A percentile compares a stretch with the other conserved stretches of the same genome.
Conservation (phyloP, 2,888 invertebrate genomes). For the Malachius bipustulatus region DNA sequence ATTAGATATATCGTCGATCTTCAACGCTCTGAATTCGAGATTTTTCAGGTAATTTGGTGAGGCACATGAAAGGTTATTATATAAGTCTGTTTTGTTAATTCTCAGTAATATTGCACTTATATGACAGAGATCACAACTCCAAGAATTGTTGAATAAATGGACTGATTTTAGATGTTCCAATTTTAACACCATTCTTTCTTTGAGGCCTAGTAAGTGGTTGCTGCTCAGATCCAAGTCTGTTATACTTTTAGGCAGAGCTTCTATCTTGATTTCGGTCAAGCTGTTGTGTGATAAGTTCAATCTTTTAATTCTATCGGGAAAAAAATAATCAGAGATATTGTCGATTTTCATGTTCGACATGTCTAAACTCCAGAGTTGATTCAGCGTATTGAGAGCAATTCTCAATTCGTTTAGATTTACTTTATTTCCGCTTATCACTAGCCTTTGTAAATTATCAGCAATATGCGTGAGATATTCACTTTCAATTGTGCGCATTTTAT, state of each 20-base stretch:
- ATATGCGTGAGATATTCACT: conserved; percentile 47
- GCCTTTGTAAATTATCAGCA: conserved; percentile 47
- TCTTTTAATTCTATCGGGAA: conserved; percentile 47
- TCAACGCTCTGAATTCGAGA: conserved; percentile 31
- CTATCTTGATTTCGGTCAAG: conserved; percentile 45
- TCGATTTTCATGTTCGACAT: conserved; percentile 48
- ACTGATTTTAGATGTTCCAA: conserved; percentile 46
- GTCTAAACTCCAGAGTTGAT: conserved; percentile 45
- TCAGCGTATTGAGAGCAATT: conserved; percentile 44
- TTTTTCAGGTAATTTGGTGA: conserved; percentile 46
- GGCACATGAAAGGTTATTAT: conserved; percentile 46
- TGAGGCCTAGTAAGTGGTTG: conserved; percentile 55
- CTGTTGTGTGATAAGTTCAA: conserved; percentile 66
- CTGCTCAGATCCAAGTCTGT: conserved; percentile 60
- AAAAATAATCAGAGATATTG: conserved; percentile 43
- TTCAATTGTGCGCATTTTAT: conserved; percentile 59
- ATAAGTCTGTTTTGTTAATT: conserved; percentile 43
- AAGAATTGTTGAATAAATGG: conserved; percentile 50
- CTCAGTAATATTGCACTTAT: conserved; percentile 45
- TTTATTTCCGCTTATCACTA: conserved; percentile 66
- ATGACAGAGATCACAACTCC: conserved; percentile 57
- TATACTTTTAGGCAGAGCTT: conserved; percentile 46
- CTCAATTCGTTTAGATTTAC: conserved; percentile 45
- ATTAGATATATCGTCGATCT: conserved; percentile 33
- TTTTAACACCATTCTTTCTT: conserved; percentile 44